Evolutionary conservation across 2,113 vertebrate species (phyloP).

Genomic region (Columba janthina): DNA sequence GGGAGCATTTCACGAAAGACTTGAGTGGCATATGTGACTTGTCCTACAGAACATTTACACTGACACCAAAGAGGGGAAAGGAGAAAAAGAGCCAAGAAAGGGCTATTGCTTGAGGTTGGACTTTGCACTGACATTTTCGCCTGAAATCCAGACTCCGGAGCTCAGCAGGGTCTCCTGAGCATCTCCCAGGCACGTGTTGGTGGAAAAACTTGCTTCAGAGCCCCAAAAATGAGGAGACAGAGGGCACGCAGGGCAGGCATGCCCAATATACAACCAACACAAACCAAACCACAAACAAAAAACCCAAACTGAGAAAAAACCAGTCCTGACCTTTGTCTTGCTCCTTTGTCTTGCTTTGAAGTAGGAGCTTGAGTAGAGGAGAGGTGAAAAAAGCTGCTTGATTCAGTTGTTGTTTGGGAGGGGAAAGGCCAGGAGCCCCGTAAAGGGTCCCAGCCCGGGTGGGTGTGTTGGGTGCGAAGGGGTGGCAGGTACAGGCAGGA

Average conservation of each 20-base stretch:
- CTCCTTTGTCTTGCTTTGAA: neutral
- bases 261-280: neutral
- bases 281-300: neutral
- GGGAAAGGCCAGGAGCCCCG: neutral
- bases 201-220: neutral
- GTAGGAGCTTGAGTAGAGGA: neutral
- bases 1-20: neutral
- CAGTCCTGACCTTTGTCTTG: neutral
- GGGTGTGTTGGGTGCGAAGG: neutral
- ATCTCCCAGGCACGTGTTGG: neutral
- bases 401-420: neutral
- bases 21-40: neutral
- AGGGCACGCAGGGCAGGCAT: neutral
- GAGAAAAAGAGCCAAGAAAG: neutral
- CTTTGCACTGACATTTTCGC: rapidly evolving
- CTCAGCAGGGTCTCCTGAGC: neutral
- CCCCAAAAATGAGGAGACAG: neutral
- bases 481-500: neutral
- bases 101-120: neutral
- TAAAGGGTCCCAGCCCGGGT: neutral
- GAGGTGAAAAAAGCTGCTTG: neutral
- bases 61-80: neutral
- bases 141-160: neutral
- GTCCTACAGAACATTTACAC: neutral
- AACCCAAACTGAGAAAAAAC: neutral